These are phyloP conservation scores for Galeruca laticollis DNA, from an alignment of 2,888 invertebrate genomes.

Conservation along the genomic window DNA sequence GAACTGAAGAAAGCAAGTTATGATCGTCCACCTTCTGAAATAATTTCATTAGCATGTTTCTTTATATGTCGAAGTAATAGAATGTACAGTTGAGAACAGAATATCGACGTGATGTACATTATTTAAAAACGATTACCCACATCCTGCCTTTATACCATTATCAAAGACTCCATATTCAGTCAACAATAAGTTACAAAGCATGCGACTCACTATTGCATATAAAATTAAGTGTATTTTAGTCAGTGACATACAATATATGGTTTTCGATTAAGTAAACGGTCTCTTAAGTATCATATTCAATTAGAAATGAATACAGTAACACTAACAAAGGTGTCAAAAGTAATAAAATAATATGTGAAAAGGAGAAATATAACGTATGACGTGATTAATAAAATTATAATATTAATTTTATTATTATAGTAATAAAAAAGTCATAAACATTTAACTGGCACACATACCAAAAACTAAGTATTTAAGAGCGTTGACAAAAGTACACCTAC, in stretches of 20 bases:
- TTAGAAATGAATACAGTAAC: neutral
- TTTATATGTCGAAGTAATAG: slow-evolving; percentile 16
- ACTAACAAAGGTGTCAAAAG: too few species aligned
- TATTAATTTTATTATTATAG: too few species aligned
- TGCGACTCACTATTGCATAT: slow-evolving; percentile 31
- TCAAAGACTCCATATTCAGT: slow-evolving; percentile 38
- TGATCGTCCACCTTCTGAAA: neutral
- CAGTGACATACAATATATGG: neutral
- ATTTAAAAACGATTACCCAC: slow-evolving; percentile 34
- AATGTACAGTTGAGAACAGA: slow-evolving; percentile 30
- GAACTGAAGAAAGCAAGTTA: neutral
- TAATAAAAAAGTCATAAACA: too few species aligned
- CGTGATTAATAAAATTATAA: too few species aligned
- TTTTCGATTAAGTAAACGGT: neutral
- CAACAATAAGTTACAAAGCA: slow-evolving; percentile 38
- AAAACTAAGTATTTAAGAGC: too few species aligned
- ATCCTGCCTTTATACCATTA: slow-evolving; percentile 37
- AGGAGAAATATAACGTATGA: too few species aligned
- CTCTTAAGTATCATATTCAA: neutral
- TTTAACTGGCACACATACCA: too few species aligned
- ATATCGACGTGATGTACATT: slow-evolving; percentile 36
- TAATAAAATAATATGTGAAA: too few species aligned
- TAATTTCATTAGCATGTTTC: neutral
- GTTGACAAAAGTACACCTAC: too few species aligned
- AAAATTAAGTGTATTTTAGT: slow-evolving; percentile 29